Evolutionary conservation across 2,113 vertebrate genomes (phyloP), one percentile per base, ranked within the genome.

Genomic region (Campylomormyrus tamandua): DNA sequence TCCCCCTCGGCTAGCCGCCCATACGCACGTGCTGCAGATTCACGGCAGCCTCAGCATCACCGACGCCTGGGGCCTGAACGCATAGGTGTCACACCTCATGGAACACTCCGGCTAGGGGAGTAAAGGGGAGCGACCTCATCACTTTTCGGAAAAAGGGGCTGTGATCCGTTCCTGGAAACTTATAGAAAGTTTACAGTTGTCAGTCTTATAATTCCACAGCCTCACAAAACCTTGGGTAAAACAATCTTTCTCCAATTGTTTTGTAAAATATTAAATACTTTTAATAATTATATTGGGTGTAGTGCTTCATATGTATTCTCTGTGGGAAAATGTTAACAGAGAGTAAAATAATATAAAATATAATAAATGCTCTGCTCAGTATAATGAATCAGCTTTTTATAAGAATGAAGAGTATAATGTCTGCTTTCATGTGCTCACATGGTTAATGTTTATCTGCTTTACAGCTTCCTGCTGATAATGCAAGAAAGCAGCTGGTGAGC

Each of bases 401-500:
- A 9, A 24, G 56, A 62, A 52, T 46, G 13, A 3, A 83, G 24
- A 52, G 66, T 2, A n/a, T 42, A 70, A 48, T 15, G 13, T 56
- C 15, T 1, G 19, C 35, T 13, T 77, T 5, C 46, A n/a, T 62
- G 56, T 62, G 21, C 45, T 39, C 77, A 83, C 35, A 56, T 90
- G 27, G 83, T 90, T 66, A 83, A 49, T 86, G 62, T 70, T 86
- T 87, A 39, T 11, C 83, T 1, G 11, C 35, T 85, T 87, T 90
- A 85, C 45, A 87, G 46, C 56, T 74, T 17, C 46, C 56, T 11
- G 56, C 45, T 39, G 53, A 87, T 87, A 90, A 70, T 53, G 35
- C 11, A 56, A 52, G 27, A n/a, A 27, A 52, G 27, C 27, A 87
- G 31, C 3, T 21, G 31, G n/a, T 19, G 13, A 11, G n/a, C 31